Base-by-base conservation (phyloP, 2,888 invertebrate species). In the Unio pictorum region DNA sequence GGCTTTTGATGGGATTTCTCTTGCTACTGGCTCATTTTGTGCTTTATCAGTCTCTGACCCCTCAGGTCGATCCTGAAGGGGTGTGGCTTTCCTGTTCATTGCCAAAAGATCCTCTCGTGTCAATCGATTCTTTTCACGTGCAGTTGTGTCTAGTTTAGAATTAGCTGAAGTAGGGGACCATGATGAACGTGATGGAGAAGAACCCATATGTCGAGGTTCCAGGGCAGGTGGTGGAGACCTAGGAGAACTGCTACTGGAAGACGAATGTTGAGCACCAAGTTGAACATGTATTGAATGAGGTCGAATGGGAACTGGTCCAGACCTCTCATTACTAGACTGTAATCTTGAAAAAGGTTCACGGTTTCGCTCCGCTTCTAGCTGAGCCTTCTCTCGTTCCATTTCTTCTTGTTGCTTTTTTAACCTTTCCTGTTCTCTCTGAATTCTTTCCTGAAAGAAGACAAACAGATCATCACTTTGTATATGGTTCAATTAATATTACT, bases 61-160 rank as follows among this genome's bases (percentile, higher is more conserved):
- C 23, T 74, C 76, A 1, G 82, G 81, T 30, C 76, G 78, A n/a
- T 69, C 67, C 55, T 80, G 78, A 20, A 84, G 65, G 3, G 86
- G 86, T 8, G 81, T 85, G 26, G 86, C 75, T 63, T 79, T 83
- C 28, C 84, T 76, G 68, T 84, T 86, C 85, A 87, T 86, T 57
- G 81, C 81, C 56, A 86, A 55, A 71, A 84, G 75, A 68, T 85
- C 84, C 54, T 87, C 85, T 61, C 84, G 67, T 11, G 86, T 83
- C 23, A 79, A 69, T 59, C 78, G 64, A 3, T 64, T 74, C 55
- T 75, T 77, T 54, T 68, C 60, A 55, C 73, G 67, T 28, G 65
- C 34, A 17, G 64, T 65, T 61, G 67, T 71, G 15, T 75, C 75
- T 34, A 63, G 67, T 57, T 64, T 65, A 45, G 18, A 62, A 7